phyloP scores from a whole-genome alignment of 2,888 invertebrate species.

The Rhamnusium bicolor region DNA sequence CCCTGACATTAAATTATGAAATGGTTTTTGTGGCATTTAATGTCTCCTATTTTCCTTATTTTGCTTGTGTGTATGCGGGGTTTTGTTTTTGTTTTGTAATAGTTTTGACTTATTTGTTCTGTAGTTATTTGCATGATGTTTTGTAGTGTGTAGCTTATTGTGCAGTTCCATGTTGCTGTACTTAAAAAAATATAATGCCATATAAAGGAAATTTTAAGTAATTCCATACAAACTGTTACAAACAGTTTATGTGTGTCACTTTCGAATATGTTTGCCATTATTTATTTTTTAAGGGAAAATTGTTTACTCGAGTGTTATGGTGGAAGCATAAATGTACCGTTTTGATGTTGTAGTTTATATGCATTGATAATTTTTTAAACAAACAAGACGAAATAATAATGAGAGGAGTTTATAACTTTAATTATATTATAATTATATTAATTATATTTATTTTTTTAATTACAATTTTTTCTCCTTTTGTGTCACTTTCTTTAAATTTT shows the following conservation, averaged over 20 bases:
- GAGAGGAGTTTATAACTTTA: too few relatives aligned
- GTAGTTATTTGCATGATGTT: conserved; percentile 49
- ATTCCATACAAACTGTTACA: conserved; percentile 6
- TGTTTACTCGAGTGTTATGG: not conserved
- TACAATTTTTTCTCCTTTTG: not conserved
- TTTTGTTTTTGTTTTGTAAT: conserved; percentile 38
- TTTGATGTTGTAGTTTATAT: too few relatives aligned
- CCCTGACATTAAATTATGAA: conserved; percentile 15
- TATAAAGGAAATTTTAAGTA: conserved; percentile 25
- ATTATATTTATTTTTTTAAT: too few relatives aligned
- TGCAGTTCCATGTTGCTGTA: conserved; percentile 27
- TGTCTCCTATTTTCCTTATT: conserved; percentile 44
- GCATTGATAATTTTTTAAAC: too few relatives aligned
- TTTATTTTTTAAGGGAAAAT: not conserved
- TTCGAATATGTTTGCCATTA: conserved; percentile 18
- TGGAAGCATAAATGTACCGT: not conserved
- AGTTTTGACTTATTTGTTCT: conserved; percentile 39
- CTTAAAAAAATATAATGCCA: conserved; percentile 19
- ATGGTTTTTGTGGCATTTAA: conserved; percentile 22
- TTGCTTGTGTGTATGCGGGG: conserved; percentile 48
- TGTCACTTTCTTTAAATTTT: not conserved
- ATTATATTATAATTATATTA: too few relatives aligned
- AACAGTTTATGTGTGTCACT: conserved; percentile 30
- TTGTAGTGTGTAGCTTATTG: conserved; percentile 42
- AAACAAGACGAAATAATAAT: too few relatives aligned